Conservation (phyloP, 2,797 vertebrate genomes). For the Brachyalestes nurse region DNA sequence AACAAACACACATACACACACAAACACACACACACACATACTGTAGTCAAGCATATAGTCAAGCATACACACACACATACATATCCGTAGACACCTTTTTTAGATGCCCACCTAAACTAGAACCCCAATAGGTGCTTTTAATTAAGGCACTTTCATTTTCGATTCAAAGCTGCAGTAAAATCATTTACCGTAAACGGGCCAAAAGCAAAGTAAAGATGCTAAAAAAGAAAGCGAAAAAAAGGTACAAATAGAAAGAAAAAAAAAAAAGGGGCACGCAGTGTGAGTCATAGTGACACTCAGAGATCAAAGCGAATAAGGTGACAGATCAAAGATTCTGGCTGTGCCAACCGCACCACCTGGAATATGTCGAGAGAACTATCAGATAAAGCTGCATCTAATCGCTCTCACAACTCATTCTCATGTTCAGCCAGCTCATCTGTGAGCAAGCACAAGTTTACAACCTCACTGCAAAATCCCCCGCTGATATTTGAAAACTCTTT, state of each 20-base stretch:
- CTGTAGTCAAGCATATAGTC: too few relatives aligned
- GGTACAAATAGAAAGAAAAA: constrained; percentile 7
- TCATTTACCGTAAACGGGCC: constrained; percentile 43
- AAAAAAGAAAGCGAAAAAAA: constrained; percentile 14
- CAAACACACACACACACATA: not conserved
- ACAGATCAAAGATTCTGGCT: constrained; percentile 11
- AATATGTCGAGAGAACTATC: not conserved
- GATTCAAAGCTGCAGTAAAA: not conserved
- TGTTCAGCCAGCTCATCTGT: constrained; percentile 3
- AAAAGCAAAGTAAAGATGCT: constrained; percentile 17
- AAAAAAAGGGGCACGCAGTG: constrained; percentile 6
- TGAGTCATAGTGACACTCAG: constrained; percentile 26
- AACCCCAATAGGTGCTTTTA: not conserved
- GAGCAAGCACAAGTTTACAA: not conserved
- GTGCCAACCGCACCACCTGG: not conserved
- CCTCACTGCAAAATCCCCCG: not conserved
- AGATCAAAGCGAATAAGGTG: constrained; percentile 19
- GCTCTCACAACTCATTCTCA: not conserved
- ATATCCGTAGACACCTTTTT: not conserved
- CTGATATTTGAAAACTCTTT: not conserved
- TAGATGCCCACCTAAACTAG: not conserved
- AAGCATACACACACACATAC: too few relatives aligned
- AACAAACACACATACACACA: not conserved
- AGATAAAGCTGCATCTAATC: not conserved
- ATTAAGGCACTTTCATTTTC: constrained; percentile 44